Evolutionary conservation across 2,113 vertebrate genomes (phyloP).

Genomic region (Anguilla rostrata): DNA sequence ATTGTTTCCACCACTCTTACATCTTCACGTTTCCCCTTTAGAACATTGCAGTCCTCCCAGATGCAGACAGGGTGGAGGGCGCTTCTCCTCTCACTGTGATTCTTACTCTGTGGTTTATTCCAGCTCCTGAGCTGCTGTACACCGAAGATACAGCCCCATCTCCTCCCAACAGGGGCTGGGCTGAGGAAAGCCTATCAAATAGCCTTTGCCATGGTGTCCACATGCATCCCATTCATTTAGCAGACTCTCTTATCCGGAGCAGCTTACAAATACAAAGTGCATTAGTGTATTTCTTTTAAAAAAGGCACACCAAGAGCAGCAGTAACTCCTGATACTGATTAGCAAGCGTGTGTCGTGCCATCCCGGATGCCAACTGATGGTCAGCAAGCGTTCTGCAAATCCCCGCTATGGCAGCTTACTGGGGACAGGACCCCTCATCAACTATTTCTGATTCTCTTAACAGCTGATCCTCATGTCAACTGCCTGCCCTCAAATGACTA

Average conservation of each 20-base stretch:
- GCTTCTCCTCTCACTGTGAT: background rate
- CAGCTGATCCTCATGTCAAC: too few relatives aligned
- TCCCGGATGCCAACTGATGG: too few relatives aligned
- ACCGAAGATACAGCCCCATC: background rate
- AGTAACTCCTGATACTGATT: background rate
- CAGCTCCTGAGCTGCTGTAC: background rate
- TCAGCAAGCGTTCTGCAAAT: too few relatives aligned
- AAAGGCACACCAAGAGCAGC: background rate
- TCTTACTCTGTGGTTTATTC: background rate
- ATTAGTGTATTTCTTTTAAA: background rate
- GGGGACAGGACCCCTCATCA: too few relatives aligned
- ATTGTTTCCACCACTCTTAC: background rate
- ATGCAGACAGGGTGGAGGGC: background rate
- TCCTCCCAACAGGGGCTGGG: background rate
- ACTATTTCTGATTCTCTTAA: too few relatives aligned
- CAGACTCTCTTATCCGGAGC: background rate
- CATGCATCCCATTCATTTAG: background rate
- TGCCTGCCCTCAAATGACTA: too few relatives aligned
- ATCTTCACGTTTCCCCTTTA: background rate
- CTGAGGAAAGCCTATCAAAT: background rate
- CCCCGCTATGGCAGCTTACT: too few relatives aligned
- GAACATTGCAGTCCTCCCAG: background rate
- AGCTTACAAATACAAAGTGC: background rate
- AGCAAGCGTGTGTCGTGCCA: too few relatives aligned
- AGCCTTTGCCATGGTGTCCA: background rate